phyloP scores from a whole-genome alignment of 2,888 invertebrate species.

The Epistrophella euchroma region DNA sequence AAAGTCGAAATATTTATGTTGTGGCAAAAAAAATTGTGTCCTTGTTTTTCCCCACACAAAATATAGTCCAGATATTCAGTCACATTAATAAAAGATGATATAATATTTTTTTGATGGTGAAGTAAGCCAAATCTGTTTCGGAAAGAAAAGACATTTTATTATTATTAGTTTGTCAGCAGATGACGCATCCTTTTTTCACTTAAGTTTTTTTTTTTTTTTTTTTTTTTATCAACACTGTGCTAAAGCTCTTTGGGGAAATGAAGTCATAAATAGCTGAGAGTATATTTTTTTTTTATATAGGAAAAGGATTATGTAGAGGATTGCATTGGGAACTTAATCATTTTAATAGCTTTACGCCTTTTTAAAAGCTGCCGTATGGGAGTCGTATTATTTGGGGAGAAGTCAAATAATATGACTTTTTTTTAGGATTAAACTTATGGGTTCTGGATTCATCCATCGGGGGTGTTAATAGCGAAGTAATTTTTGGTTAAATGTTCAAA shows the following conservation, averaged over 20 bases:
- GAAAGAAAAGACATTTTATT: constrained; percentile 17
- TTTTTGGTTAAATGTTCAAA: not conserved
- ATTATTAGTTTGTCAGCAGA: constrained; percentile 38
- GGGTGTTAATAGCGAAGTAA: constrained; percentile 9
- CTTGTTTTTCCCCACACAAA: not conserved
- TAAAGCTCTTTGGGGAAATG: constrained; percentile 30
- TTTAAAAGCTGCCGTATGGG: not conserved
- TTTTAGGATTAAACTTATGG: not conserved
- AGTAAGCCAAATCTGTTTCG: constrained; percentile 5
- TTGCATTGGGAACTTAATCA: constrained; percentile 26
- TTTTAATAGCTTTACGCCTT: constrained; percentile 29
- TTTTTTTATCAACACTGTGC: not conserved
- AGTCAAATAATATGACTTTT: constrained; percentile 1
- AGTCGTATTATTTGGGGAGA: not conserved
- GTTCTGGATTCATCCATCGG: not conserved
- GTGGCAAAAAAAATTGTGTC: not conserved
- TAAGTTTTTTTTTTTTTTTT: not conserved
- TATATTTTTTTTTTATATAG: not conserved
- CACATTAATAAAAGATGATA: constrained; percentile 4
- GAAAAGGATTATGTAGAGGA: not conserved
- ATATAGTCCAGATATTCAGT: not conserved
- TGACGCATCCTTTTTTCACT: constrained; percentile 39
- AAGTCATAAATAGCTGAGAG: constrained; percentile 56
- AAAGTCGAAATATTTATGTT: not conserved
- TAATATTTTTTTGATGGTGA: not conserved